Base-by-base conservation (phyloP, 2,888 invertebrate genomes). In the Deilephila porcellus region DNA sequence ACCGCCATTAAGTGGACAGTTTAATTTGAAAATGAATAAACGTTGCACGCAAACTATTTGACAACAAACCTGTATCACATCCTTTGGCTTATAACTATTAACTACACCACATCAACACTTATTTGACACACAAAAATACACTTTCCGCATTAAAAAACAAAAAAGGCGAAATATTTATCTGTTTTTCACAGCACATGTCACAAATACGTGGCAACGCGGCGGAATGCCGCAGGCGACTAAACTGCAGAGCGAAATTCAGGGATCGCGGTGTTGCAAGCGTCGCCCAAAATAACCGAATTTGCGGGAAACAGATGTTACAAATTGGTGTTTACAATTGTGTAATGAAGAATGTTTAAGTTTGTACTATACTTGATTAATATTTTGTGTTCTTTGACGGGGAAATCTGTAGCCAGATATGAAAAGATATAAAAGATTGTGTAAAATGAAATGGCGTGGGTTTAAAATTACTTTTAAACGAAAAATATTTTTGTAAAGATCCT, bases 141-240 rank as follows among this genome's bases (percentile, higher is more conserved):
- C 53, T 29, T 52, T 53, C 4, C 20, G 2, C 45, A 53, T 53
- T 45, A 70, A 25, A 70, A 17, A 29, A 67, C 67, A 67, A 32
- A 20, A 52, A 20, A 34, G 25, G 20, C 53, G 70, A 53, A 34
- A 52, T 70, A 19, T 32, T 52, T 60, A 60, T 59, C 4, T 64
- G 34, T 67, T 73, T 64, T 5, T 20, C 32, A 20, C 5, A 19
- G 17, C 56, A 56, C 53, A 71, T 25, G 53, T 59, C 64, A 71
- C 34, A 64, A 17, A 78, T 45, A 77, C 82, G 86, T 81, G 82
- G 67, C 45, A 11, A 71, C 78, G 77, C 84, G 82, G 78, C 80
- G 75, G 74, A 83, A 79, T 89, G 83, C 88, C 90, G 90, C 90
- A 90, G 88, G 81, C 82, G 77, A 90, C 90, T 90, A 52, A 64